Evolutionary conservation across 37 sponge, comb jelly and placozoan genomes (phyloP), one percentile per base, ranked within the genome.

Genomic region (Halisarca cf. caerulea): DNA sequence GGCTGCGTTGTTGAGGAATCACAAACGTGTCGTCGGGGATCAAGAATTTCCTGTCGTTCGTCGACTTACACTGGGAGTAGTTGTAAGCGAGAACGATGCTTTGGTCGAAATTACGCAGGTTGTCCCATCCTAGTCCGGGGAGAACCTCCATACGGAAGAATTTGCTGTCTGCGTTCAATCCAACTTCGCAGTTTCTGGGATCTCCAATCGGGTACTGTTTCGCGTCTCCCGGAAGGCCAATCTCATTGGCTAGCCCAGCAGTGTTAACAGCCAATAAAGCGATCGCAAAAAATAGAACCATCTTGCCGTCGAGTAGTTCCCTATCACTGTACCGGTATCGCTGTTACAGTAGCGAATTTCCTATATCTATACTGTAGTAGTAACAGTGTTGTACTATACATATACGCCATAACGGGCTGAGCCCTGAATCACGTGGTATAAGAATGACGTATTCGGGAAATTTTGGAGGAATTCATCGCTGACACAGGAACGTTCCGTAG

Each of bases 41-140:
- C 36, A 93, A 90, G 34, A 87, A 93, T 36, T 84, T 79, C 2
- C 93, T 84, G 69, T 93, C 90, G 35, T 80, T 84, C 36, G 93
- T 90, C 0, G 78, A 33, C 28, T 80, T 44, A 59, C 93, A 92
- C 42, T 47, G 60, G 58, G 87, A 72, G 79, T 89, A 92, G 82
- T 78, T 86, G 69, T 43, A 74, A 30, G 59, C 59, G 45, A 81
- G 73, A 3, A 87, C 79, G 39, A 79, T 62, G n/a, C 93, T 83
- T 87, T 85, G 86, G 69, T 93, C 93, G 33, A 87, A 14, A 47
- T 87, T 93, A 20, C 90, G 53, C 58, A 93, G 79, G 80, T 82
- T 87, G 79, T 93, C 93, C 45, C 88, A 93, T 0, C 93, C 93
- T 36, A 15, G 53, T 3, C 93, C 93, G 25, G 93, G 93, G 28